Conservation (phyloP, 2,113 vertebrate genomes). For the Podarcis cretensis region DNA sequence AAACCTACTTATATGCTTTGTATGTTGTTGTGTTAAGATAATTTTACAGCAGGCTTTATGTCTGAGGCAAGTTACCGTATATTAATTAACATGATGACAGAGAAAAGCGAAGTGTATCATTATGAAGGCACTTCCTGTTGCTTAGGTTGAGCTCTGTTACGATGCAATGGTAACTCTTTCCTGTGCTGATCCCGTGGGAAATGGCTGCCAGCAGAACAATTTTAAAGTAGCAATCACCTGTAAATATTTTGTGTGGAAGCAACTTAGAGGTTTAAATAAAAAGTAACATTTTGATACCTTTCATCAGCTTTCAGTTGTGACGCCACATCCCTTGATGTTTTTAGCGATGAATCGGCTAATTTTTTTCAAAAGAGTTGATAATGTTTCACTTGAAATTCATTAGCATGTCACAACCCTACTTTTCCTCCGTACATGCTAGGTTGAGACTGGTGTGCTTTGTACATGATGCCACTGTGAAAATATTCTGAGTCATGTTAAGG, state of each 20-base stretch:
- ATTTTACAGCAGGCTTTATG: background rate
- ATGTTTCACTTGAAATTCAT: background rate
- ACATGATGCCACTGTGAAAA: background rate
- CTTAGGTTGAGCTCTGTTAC: background rate
- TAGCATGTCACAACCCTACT: background rate
- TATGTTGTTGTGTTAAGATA: background rate
- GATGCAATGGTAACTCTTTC: background rate
- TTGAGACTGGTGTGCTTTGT: fast-evolving
- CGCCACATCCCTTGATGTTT: background rate
- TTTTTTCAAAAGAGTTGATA: background rate
- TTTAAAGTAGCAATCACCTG: background rate
- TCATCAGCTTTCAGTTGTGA: background rate
- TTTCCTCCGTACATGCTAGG: background rate
- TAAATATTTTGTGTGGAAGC: background rate
- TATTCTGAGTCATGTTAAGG: background rate
- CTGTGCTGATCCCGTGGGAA: background rate
- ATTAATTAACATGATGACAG: background rate
- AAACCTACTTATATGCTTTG: background rate
- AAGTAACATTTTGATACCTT: background rate
- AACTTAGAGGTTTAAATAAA: background rate
- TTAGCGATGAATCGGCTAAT: background rate
- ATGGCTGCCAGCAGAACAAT: background rate
- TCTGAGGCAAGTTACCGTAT: background rate
- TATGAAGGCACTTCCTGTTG: background rate
- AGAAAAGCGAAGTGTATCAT: background rate